Evolutionary conservation across 2,888 invertebrate species (phyloP).

Genomic region (Cephus sareptanus): DNA sequence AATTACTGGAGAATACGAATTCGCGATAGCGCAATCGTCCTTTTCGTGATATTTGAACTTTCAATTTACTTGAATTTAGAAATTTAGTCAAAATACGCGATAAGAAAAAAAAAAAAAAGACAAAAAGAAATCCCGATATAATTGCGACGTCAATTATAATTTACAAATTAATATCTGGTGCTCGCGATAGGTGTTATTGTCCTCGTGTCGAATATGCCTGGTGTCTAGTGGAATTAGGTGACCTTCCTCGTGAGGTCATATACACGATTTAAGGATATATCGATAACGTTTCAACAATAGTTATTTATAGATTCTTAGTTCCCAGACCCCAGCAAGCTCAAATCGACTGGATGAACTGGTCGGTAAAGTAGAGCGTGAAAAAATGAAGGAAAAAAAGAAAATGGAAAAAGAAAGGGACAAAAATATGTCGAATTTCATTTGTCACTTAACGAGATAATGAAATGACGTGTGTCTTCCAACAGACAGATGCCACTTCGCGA

Average conservation of each 20-base stretch:
- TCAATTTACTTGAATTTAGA: background rate
- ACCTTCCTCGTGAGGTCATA: background rate
- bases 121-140: background rate
- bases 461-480: background rate
- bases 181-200: background rate
- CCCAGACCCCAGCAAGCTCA: background rate
- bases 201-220: background rate
- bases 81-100: background rate
- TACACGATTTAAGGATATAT: background rate
- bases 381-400: background rate
- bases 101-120: too few species aligned
- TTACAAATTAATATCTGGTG: background rate
- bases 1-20: background rate
- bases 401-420: background rate
- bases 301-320: background rate
- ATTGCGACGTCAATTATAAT: background rate
- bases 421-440: background rate
- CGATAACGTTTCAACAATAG: background rate
- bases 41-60: background rate
- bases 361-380: background rate
- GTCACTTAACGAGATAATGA: background rate
- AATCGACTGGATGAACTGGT: background rate
- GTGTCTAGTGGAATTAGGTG: background rate
- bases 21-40: background rate
- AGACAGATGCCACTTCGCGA: background rate